A percentile compares a stretch with the other conserved stretches of the same genome.
Conservation (phyloP, 2,113 vertebrate genomes). For the Rhinopomastus cyanomelas region DNA sequence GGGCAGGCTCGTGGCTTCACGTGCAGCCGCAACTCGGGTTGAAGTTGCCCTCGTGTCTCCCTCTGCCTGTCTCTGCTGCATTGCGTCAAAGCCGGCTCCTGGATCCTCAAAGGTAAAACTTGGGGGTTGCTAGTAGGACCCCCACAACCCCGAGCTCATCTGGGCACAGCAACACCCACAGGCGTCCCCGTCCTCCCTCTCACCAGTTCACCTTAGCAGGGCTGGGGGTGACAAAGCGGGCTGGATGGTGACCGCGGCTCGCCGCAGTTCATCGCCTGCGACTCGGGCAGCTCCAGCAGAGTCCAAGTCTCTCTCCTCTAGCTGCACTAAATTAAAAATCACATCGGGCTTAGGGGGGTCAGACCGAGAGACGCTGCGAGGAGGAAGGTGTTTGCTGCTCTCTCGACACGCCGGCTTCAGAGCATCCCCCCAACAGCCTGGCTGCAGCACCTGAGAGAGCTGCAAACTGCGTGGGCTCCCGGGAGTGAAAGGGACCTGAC, state of each 20-base stretch:
- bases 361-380: rapidly evolving
- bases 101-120: background rate
- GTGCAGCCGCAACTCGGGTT: background rate
- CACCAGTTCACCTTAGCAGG: background rate
- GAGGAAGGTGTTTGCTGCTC: background rate
- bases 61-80: slow-evolving; percentile 56
- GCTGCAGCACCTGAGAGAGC: rapidly evolving
- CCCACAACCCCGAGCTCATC: background rate
- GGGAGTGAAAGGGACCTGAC: rapidly evolving
- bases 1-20: background rate
- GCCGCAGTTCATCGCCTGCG: background rate
- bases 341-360: background rate
- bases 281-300: background rate
- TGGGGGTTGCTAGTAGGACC: background rate
- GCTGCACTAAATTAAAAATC: background rate
- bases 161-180: rapidly evolving
- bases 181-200: rapidly evolving
- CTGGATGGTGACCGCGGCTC: background rate
- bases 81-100: slow-evolving; percentile 53
- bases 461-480: background rate
- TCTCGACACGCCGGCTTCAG: rapidly evolving
- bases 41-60: background rate
- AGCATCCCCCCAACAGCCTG: background rate
- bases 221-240: background rate
- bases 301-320: background rate